Conservation (phyloP, 2,888 invertebrate genomes). For the Agrochola macilenta region DNA sequence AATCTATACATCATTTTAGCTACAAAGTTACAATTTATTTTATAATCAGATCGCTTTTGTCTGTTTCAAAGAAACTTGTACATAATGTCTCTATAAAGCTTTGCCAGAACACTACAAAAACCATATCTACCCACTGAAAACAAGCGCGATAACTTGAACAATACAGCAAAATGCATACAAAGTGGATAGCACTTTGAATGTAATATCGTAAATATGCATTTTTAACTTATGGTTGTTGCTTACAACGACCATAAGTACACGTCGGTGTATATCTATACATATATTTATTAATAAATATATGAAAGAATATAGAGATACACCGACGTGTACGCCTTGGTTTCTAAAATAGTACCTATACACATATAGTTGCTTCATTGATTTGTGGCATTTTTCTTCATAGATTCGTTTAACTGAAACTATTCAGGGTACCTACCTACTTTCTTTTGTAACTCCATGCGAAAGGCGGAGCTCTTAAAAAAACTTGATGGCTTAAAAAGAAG, state of each 20-base stretch:
- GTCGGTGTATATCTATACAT: too few species aligned
- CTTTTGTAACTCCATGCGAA: background rate
- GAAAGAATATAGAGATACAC: background rate
- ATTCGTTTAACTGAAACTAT: background rate
- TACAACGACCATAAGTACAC: too few species aligned
- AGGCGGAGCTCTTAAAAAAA: background rate
- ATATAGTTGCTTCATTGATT: background rate
- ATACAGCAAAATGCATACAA: slow-evolving; percentile 61
- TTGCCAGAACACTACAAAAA: slow-evolving; percentile 51
- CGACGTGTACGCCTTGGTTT: slow-evolving; percentile 6
- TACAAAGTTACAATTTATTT: slow-evolving; percentile 6
- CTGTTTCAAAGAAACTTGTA: slow-evolving; percentile 21
- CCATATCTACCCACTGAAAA: slow-evolving; percentile 59
- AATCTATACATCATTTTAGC: background rate
- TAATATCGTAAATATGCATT: slow-evolving; percentile 50
- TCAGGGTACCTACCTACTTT: background rate
- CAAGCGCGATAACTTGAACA: slow-evolving; percentile 57
- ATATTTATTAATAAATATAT: slow-evolving; percentile 16
- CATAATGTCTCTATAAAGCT: slow-evolving; percentile 45
- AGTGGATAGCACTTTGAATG: slow-evolving; percentile 58
- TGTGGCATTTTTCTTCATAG: background rate
- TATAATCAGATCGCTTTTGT: slow-evolving; percentile 4
- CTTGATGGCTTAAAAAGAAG: too few species aligned
- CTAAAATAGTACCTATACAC: background rate
- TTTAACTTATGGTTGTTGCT: slow-evolving; percentile 21